Conservation (phyloP, 2,888 invertebrate genomes). For the Diogma glabrata region DNA sequence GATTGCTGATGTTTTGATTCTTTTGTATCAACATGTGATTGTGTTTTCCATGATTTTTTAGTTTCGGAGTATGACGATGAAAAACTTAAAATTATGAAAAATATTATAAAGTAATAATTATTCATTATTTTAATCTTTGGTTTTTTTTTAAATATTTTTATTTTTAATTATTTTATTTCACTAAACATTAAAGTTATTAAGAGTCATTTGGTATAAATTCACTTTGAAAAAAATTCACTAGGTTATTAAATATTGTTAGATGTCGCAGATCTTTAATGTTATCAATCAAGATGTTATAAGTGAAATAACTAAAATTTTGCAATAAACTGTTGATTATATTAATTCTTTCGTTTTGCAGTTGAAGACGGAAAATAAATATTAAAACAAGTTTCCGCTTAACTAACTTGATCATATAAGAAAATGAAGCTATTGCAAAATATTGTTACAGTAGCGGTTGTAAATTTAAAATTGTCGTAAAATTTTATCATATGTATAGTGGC, state of each 20-base stretch:
- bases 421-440: too few species aligned
- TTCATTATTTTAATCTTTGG: slow-evolving; percentile 4
- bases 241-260: too few species aligned
- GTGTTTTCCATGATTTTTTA: slow-evolving; percentile 15
- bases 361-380: not conserved
- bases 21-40: not conserved
- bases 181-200: too few species aligned
- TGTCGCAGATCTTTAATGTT: too few species aligned
- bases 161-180: not conserved
- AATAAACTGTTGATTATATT: slow-evolving; percentile 7
- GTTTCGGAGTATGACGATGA: slow-evolving; percentile 4
- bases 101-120: slow-evolving; percentile 1
- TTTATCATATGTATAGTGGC: too few species aligned
- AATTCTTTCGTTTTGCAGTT: not conserved
- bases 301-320: not conserved
- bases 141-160: not conserved
- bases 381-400: slow-evolving; percentile 8
- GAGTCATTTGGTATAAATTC: too few species aligned
- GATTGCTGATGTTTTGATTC: not conserved
- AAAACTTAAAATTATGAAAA: not conserved
- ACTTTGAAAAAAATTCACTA: too few species aligned
- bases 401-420: not conserved
- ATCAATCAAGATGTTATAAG: slow-evolving; percentile 1
- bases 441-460: too few species aligned
- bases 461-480: too few species aligned